phyloP scores from a whole-genome alignment of 2,797 vertebrate species.

The Lagocephalus sceleratus region DNA sequence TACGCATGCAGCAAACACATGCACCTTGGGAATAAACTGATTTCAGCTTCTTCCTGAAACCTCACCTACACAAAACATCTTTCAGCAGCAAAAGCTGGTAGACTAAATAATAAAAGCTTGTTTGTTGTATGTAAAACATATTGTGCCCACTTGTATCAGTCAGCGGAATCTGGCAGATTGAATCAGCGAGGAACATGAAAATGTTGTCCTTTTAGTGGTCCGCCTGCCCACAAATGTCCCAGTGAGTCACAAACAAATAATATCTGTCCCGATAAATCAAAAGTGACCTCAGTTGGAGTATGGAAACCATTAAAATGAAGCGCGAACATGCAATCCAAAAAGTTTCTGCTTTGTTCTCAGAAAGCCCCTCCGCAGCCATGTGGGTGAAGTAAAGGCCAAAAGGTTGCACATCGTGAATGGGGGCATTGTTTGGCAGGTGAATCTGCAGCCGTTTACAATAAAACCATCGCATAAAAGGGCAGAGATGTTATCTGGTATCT shows the following conservation, averaged over 20 bases:
- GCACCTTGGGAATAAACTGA: constrained; percentile 24
- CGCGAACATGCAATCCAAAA: too few relatives aligned
- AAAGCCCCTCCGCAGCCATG: not conserved
- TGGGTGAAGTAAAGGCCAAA: constrained; percentile 28
- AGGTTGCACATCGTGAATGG: constrained; percentile 18
- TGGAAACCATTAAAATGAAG: not conserved
- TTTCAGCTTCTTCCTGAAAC: constrained; percentile 9
- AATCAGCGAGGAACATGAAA: constrained; percentile 37
- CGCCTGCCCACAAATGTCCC: constrained; percentile 16
- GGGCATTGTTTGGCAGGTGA: constrained; percentile 49
- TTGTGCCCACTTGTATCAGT: constrained; percentile 36
- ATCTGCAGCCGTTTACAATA: constrained; percentile 47
- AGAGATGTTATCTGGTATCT: constrained; percentile 35
- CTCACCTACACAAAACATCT: constrained; percentile 27
- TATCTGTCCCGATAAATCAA: too few relatives aligned
- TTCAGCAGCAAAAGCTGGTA: constrained; percentile 26
- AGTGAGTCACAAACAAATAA: constrained; percentile 18
- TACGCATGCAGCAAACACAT: constrained; percentile 2
- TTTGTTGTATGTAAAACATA: constrained; percentile 37
- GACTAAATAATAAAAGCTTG: constrained; percentile 57
- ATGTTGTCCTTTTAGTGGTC: constrained; percentile 14
- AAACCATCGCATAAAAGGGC: constrained; percentile 37
- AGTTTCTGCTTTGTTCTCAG: not conserved
- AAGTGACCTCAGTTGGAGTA: too few relatives aligned
- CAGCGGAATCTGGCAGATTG: constrained; percentile 42